phyloP scores from a whole-genome alignment of 2,797 vertebrate genomes.

The Tamandua tetradactyla region DNA sequence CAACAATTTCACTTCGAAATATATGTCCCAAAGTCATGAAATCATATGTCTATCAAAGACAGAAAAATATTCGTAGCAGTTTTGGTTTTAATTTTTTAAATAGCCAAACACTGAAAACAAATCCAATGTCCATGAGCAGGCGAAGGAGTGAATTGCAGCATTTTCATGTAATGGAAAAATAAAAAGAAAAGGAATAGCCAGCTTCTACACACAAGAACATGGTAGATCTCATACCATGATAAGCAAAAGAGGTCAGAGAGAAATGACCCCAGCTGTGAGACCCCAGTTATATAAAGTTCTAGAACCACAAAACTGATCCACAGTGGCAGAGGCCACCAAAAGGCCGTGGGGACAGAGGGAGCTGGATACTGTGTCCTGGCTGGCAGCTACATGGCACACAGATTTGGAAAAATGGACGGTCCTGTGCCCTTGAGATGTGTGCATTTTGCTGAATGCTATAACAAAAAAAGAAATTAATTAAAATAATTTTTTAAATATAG shows the following conservation, averaged over 20 bases:
- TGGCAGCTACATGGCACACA: not conserved
- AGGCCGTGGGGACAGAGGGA: too few relatives aligned
- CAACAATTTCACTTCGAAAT: not conserved
- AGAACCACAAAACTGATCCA: fast-evolving
- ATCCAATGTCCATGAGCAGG: not conserved
- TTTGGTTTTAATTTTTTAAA: not conserved
- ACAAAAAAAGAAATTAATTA: not conserved
- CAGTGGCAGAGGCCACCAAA: too few relatives aligned
- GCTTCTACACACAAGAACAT: not conserved
- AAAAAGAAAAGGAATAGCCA: not conserved
- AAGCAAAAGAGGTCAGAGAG: not conserved
- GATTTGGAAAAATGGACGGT: not conserved
- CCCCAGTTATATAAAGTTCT: fast-evolving
- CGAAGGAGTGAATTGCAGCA: not conserved
- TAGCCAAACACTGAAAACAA: not conserved
- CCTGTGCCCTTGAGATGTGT: too few relatives aligned
- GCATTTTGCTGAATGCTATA: too few relatives aligned
- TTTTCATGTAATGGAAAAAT: not conserved
- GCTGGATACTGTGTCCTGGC: too few relatives aligned
- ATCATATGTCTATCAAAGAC: not conserved
- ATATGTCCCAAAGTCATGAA: not conserved
- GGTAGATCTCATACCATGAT: fast-evolving
- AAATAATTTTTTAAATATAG: too few relatives aligned
- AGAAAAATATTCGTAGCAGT: not conserved
- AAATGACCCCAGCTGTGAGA: not conserved